Evolutionary conservation across 2,797 vertebrate genomes (phyloP), one percentile per base, ranked within the genome.

Genomic region (Delichon dasypus): DNA sequence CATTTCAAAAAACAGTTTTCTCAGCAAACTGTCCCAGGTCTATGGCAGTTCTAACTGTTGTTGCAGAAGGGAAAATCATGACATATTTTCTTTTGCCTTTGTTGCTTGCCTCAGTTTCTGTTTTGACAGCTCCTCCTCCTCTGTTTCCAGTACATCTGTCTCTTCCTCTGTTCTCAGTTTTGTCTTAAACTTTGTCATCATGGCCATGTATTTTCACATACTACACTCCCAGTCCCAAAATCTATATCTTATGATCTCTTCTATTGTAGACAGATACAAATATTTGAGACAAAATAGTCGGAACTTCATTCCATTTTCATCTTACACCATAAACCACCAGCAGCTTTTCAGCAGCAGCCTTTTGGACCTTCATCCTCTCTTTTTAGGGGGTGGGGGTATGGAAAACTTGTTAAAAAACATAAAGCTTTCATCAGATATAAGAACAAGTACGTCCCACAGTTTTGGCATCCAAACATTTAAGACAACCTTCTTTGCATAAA

Each of bases 111-210:
- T 81, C 60, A 40, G 22, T 60, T 85, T 64, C 45, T 91, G 55
- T 87, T 96, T 85, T 89, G 75, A 85, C 60, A 89, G 36, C 44
- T 88, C 55, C 32, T 76, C 42, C 40, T 94, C 64, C 36, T 40
- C 57, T 82, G 34, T 72, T 90, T 82, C 54, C 51, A 76, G 47
- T 40, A 50, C 14, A 93, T 54, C 38, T 2, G 1, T 68, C 16
- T 76, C 51, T 66, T 87, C 51, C 32, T 82, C 26, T 72, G 8
- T 27, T 94, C 45, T 83, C 44, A 70, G 19, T 89, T 87, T 89
- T 64, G 30, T 74, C 40, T 92, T 71, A 53, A 91, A 16, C 45
- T 83, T 64, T 71, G 34, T 67, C 42, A 55, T 20, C 26, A 34
- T 14, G 14, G 40, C n/a, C 61, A 38, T 13, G 4, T 76, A 81